Percentiles rank a stretch among this genome's conserved stretches.
Conservation (phyloP, 2,113 vertebrate species). For the Leptosomus discolor region DNA sequence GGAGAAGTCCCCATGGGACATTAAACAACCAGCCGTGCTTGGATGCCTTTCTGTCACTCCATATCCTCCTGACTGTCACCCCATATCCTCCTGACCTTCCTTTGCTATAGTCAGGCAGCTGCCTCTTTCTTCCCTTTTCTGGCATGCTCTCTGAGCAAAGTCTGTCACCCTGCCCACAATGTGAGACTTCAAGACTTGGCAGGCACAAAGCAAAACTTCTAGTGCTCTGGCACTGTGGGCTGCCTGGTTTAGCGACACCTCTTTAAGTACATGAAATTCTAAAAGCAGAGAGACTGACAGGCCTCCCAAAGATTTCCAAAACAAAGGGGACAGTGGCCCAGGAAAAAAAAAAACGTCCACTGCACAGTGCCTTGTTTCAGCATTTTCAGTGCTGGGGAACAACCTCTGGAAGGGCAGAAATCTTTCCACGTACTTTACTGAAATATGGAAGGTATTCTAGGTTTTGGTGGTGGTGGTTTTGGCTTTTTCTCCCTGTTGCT, state of each 20-base stretch:
- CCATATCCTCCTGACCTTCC: neutral
- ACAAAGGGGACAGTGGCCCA: neutral
- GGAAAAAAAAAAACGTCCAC: neutral
- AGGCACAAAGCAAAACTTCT: neutral
- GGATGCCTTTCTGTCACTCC: neutral
- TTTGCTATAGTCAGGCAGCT: neutral
- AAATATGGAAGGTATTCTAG: neutral
- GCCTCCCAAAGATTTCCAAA: neutral
- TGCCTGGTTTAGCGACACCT: neutral
- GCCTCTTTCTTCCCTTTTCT: neutral
- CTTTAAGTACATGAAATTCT: neutral
- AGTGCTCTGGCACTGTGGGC: neutral
- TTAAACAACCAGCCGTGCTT: fast-evolving
- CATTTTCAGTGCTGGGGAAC: neutral
- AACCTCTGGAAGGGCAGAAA: neutral
- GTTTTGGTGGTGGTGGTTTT: neutral
- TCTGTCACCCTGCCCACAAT: neutral
- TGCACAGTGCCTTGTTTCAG: neutral
- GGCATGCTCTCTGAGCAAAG: neutral
- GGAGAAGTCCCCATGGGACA: neutral
- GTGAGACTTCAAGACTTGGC: neutral
- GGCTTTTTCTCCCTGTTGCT: neutral
- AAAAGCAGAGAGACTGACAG: neutral
- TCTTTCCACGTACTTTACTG: neutral
- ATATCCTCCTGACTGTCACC: neutral